Conservation (phyloP, 2,797 vertebrate species). For the Pantherophis alleghaniensis region DNA sequence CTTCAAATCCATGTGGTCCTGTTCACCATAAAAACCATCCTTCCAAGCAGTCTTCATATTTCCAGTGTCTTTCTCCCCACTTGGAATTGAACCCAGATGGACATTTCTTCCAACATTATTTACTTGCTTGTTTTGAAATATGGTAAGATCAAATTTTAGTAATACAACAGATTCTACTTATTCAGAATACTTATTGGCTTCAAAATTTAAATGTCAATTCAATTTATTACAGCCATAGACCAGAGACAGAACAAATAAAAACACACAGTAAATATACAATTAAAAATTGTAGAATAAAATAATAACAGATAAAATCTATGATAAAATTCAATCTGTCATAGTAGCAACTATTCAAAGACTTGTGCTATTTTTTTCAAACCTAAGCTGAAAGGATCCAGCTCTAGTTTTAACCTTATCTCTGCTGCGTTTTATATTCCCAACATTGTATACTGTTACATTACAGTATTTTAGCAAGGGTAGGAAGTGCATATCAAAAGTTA, state of each 20-base stretch:
- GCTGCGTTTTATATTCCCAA: background rate
- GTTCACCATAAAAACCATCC: too few relatives aligned
- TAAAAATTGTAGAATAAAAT: too few relatives aligned
- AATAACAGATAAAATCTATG: too few relatives aligned
- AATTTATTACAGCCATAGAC: too few relatives aligned
- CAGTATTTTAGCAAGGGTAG: background rate
- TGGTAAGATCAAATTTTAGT: background rate
- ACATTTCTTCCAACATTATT: background rate
- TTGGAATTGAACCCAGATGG: too few relatives aligned
- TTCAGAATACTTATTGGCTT: background rate
- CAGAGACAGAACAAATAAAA: too few relatives aligned
- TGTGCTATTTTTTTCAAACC: background rate
- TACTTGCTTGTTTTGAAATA: background rate
- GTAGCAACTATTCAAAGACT: background rate
- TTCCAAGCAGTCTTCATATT: too few relatives aligned
- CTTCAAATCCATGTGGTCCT: too few relatives aligned
- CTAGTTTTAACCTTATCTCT: background rate
- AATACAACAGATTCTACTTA: background rate
- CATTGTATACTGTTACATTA: background rate
- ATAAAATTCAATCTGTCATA: background rate
- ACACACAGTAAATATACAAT: too few relatives aligned
- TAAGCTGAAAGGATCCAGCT: background rate
- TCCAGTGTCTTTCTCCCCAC: too few relatives aligned
- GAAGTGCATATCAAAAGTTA: background rate
- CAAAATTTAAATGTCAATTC: background rate